Conservation (phyloP, 2,113 vertebrate genomes). For the Gorilla gorilla region DNA sequence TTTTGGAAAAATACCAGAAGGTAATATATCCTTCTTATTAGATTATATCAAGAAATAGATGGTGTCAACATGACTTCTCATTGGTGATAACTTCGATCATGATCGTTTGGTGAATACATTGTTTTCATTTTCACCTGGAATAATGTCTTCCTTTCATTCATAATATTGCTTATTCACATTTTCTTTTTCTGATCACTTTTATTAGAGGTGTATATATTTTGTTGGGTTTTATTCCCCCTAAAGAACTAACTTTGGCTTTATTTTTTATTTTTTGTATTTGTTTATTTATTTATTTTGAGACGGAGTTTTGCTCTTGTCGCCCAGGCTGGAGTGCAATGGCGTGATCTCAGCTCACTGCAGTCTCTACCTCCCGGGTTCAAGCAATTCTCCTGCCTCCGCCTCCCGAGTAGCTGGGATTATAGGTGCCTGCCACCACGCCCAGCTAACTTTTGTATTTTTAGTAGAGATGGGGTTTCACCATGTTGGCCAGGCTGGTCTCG, state of each 20-base stretch:
- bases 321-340: too few relatives aligned
- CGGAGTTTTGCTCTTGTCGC: too few relatives aligned
- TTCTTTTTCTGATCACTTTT: constrained; percentile 1
- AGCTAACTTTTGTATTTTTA: too few relatives aligned
- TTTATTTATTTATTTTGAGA: too few relatives aligned
- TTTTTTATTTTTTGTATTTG: too few relatives aligned
- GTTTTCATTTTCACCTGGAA: background rate
- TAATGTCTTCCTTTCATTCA: background rate
- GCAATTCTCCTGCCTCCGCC: too few relatives aligned
- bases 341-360: too few relatives aligned
- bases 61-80: background rate
- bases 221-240: background rate
- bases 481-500: too few relatives aligned
- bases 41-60: background rate
- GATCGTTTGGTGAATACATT: background rate
- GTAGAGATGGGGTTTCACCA: too few relatives aligned
- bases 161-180: background rate
- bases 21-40: background rate
- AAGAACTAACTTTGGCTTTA: background rate
- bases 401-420: too few relatives aligned
- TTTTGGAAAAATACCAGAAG: background rate
- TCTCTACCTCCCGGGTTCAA: too few relatives aligned
- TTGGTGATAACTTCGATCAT: background rate
- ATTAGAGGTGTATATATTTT: background rate
- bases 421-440: too few relatives aligned